Conservation (phyloP, 2,797 vertebrate genomes). For the Falco concolor region DNA sequence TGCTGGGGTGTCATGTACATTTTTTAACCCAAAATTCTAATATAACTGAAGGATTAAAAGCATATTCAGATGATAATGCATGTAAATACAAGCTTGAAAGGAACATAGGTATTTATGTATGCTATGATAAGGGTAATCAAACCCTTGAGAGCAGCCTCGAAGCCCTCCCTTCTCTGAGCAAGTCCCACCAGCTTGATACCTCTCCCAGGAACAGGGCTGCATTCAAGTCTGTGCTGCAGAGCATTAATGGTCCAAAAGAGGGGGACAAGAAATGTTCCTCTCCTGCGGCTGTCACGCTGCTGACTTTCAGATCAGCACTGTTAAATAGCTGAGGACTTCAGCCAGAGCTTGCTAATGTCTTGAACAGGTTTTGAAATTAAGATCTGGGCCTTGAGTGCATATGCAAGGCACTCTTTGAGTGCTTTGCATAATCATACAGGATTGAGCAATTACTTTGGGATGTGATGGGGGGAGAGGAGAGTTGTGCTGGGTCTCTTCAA, state of each 20-base stretch:
- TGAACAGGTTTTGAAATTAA: neutral
- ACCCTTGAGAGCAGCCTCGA: neutral
- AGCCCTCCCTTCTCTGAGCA: neutral
- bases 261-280: neutral
- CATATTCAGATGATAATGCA: neutral
- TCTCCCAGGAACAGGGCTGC: neutral
- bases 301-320: neutral
- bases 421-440: neutral
- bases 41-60: neutral
- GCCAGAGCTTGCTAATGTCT: neutral
- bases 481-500: neutral
- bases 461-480: neutral
- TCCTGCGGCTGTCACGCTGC: neutral
- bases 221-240: neutral
- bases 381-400: neutral
- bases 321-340: neutral
- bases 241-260: neutral
- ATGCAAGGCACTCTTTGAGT: neutral
- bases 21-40: constrained; percentile 11
- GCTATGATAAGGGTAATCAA: neutral
- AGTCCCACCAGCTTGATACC: neutral
- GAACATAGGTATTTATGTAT: neutral
- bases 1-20: neutral
- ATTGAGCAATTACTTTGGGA: neutral
- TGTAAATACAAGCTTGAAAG: neutral